phyloP scores from a whole-genome alignment of 2,888 invertebrate species.

The Leptopilina drosophilae region DNA sequence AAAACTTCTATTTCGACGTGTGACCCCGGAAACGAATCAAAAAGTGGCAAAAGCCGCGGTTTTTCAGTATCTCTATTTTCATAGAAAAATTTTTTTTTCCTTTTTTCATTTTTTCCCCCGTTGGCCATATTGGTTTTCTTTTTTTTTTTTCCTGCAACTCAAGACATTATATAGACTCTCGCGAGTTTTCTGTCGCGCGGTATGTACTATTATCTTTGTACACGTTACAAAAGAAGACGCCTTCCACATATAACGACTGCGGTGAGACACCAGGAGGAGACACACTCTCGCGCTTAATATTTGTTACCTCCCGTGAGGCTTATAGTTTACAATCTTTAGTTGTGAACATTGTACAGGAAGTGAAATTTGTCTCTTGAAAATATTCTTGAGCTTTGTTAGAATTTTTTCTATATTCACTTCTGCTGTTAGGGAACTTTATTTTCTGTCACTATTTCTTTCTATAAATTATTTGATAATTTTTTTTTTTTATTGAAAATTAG shows the following conservation, averaged over 20 bases:
- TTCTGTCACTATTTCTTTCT: no score
- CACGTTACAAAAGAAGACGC: conserved; percentile 54
- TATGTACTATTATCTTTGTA: conserved; percentile 56
- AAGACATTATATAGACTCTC: conserved; percentile 58
- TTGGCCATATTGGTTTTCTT: no score
- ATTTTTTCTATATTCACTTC: no score
- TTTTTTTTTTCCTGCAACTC: no score
- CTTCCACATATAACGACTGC: conserved; percentile 49
- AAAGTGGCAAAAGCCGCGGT: conserved; percentile 59
- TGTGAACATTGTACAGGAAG: conserved; percentile 35
- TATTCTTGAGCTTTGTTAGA: conserved; percentile 19
- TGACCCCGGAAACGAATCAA: conserved; percentile 74
- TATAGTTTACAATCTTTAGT: conserved; percentile 32
- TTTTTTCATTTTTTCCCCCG: neutral
- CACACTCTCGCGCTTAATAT: neutral
- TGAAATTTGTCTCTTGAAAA: conserved; percentile 5
- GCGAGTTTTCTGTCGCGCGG: conserved; percentile 59
- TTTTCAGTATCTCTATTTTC: conserved; percentile 46
- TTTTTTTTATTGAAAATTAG: no score
- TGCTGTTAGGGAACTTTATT: no score
- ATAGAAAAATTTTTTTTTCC: conserved; percentile 38
- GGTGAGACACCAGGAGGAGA: conserved; percentile 30
- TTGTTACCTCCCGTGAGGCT: conserved; percentile 23
- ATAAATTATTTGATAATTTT: no score
- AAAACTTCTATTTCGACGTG: conserved; percentile 71